Conservation (phyloP, 2,888 invertebrate species). For the Trachelus tabidus region DNA sequence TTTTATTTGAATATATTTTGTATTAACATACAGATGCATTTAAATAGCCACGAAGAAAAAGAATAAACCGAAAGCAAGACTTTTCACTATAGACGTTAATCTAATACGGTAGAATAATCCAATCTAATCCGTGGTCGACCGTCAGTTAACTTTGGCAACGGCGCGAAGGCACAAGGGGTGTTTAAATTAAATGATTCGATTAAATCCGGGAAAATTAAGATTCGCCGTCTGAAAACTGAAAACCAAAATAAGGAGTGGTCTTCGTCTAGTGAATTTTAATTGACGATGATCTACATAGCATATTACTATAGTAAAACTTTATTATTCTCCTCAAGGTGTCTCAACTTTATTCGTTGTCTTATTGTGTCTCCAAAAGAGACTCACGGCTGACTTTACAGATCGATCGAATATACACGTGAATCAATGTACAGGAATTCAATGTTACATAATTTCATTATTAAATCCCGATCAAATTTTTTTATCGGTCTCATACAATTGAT, state of each 20-base stretch:
- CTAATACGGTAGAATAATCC: conserved; percentile 54
- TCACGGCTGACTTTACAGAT: neutral
- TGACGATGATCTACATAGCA: conserved; percentile 8
- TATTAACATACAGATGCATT: neutral
- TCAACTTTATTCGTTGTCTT: neutral
- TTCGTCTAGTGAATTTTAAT: conserved; percentile 31
- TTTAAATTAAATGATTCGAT: conserved; percentile 62
- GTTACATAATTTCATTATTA: no score
- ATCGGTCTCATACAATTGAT: neutral
- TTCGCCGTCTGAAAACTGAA: conserved; percentile 41
- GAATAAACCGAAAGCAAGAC: conserved; percentile 47
- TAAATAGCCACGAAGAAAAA: neutral
- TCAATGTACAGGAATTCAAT: no score
- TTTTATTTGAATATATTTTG: neutral
- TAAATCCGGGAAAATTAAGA: conserved; percentile 56
- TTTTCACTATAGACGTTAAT: conserved; percentile 50
- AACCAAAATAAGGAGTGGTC: conserved; percentile 48
- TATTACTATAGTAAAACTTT: neutral
- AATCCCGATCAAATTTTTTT: neutral
- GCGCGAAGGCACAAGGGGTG: conserved; percentile 42
- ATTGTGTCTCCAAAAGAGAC: neutral
- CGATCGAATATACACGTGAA: neutral
- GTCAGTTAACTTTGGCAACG: conserved; percentile 55
- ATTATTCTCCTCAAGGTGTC: neutral
- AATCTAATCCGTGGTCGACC: conserved; percentile 47